A percentile compares a stretch with the other conserved stretches of the same genome.
These are phyloP conservation scores for Phycodurus eques DNA, from an alignment of 2,113 vertebrate species.

Conservation along the genomic window DNA sequence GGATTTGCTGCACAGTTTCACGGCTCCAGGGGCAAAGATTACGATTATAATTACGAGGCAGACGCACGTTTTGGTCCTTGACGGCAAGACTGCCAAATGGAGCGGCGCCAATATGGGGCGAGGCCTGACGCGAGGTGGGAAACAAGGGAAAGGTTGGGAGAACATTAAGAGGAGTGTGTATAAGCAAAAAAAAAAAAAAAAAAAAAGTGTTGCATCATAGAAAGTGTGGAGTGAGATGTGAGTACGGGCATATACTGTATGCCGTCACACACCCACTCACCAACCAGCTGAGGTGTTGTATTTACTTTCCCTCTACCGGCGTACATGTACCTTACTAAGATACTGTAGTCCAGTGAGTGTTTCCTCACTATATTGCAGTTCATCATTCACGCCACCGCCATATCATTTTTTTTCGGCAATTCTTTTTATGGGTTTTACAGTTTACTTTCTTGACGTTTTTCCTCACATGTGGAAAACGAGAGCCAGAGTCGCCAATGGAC, in stretches of 20 bases:
- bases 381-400: no score
- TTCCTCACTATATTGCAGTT: no score
- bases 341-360: no score
- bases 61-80: slow-evolving; percentile 53
- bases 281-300: background rate
- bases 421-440: no score
- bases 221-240: background rate
- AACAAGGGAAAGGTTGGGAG: background rate
- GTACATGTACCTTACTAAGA: background rate
- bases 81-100: slow-evolving; percentile 55
- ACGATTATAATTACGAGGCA: slow-evolving; percentile 59
- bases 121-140: background rate
- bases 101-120: slow-evolving; percentile 21
- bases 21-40: slow-evolving; percentile 62
- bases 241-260: background rate
- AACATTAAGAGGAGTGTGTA: background rate
- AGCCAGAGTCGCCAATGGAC: no score
- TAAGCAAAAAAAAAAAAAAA: background rate
- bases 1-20: slow-evolving; percentile 65
- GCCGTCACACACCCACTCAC: background rate
- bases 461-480: no score
- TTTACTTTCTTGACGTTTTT: no score
- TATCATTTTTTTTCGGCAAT: no score
- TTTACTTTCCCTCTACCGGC: background rate
- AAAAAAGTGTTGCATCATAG: background rate